Conservation (phyloP, 1,140 invertebrate genomes). For the Bombus waltoni region DNA sequence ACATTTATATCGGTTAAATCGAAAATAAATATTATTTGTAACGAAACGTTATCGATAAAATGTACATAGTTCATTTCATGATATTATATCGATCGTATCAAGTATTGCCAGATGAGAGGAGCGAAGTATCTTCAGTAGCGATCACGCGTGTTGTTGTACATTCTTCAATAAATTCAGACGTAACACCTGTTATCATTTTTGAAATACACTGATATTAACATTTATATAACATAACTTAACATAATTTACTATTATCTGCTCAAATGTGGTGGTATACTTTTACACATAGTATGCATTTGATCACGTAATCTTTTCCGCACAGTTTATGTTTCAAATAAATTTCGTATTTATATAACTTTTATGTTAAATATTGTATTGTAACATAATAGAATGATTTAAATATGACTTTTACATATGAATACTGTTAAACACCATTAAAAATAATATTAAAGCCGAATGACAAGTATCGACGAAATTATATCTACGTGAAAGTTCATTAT, state of each 20-base stretch:
- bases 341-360: not conserved
- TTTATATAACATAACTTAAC: too few relatives aligned
- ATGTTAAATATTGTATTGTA: not conserved
- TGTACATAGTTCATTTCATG: slow-evolving; percentile 4
- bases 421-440: not conserved
- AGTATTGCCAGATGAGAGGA: slow-evolving; percentile 17
- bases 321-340: not conserved
- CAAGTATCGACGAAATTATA: not conserved
- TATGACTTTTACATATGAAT: not conserved
- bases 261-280: not conserved
- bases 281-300: not conserved
- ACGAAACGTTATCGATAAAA: slow-evolving; percentile 40
- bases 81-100: slow-evolving; percentile 7
- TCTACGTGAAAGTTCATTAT: not conserved
- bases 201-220: not conserved
- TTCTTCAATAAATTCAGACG: not conserved
- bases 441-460: not conserved
- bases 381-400: not conserved
- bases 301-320: not conserved
- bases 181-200: not conserved
- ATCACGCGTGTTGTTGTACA: not conserved
- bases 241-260: not conserved
- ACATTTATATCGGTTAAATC: slow-evolving; percentile 12
- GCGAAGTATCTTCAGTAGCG: not conserved
- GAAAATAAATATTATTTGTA: slow-evolving; percentile 26